Percentiles rank a stretch among this genome's conserved stretches.
Conservation (phyloP, 2,888 invertebrate species). For the Dynastes tityus region DNA sequence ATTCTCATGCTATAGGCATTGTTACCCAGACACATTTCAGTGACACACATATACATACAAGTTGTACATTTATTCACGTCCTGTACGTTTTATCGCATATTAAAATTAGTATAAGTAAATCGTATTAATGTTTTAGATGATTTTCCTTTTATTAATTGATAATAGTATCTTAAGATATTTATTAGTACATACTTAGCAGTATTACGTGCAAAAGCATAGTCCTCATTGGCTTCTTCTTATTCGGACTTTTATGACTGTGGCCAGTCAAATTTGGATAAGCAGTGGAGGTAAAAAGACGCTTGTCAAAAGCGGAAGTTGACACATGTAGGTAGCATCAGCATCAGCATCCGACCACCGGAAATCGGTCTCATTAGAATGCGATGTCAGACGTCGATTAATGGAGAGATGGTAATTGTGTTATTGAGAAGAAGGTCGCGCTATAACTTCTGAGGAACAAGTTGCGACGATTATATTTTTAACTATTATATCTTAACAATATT, state of each 20-base stretch:
- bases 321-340: slow-evolving; percentile 51
- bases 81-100: not conserved
- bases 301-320: slow-evolving; percentile 54
- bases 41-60: not conserved
- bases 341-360: slow-evolving; percentile 55
- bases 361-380: slow-evolving; percentile 51
- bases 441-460: slow-evolving; percentile 28
- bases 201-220: too few species aligned
- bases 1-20: slow-evolving; percentile 29
- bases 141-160: not conserved
- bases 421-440: slow-evolving; percentile 52
- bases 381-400: slow-evolving; percentile 50
- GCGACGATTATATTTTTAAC: slow-evolving; percentile 2
- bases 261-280: slow-evolving; percentile 11
- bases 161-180: too few species aligned
- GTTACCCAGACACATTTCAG: slow-evolving; percentile 2
- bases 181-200: too few species aligned
- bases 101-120: not conserved
- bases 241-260: not conserved
- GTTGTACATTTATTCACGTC: not conserved
- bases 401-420: slow-evolving; percentile 52
- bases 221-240: too few species aligned
- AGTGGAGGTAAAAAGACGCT: slow-evolving; percentile 9
- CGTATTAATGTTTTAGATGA: not conserved
- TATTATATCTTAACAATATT: too few species aligned